Evolutionary conservation across 1,140 invertebrate species (phyloP).

Genomic region (Drosophila azteca): DNA sequence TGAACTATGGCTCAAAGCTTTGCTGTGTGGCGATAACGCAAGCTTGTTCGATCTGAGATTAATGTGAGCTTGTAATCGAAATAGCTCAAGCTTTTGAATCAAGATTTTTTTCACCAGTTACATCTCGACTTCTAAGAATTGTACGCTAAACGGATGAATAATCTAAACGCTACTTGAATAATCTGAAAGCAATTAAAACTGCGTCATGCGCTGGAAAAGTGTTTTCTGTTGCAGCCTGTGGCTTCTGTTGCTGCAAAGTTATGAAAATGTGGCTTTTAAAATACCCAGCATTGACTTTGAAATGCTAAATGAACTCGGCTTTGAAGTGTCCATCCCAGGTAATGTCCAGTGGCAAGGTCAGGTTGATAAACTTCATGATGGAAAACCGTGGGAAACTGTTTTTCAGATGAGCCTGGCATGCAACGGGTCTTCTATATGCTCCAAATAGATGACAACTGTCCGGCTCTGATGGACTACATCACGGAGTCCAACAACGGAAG

Average conservation of each 20-base stretch:
- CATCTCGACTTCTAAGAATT: slow-evolving; percentile 27
- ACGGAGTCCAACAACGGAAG: slow-evolving; percentile 46
- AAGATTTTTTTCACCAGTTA: slow-evolving; percentile 26
- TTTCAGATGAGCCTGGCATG: slow-evolving; percentile 58
- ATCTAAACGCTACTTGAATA: slow-evolving; percentile 22
- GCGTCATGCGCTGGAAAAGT: slow-evolving; percentile 51
- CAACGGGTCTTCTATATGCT: slow-evolving; percentile 64
- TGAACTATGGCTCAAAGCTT: slow-evolving; percentile 3
- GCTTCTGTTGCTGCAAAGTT: not conserved
- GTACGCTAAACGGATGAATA: slow-evolving; percentile 5
- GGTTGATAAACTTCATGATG: not conserved
- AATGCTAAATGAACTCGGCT: slow-evolving; percentile 48
- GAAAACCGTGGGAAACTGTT: not conserved
- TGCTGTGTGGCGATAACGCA: slow-evolving; percentile 33
- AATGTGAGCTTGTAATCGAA: slow-evolving; percentile 24
- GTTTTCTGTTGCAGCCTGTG: not conserved
- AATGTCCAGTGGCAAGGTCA: slow-evolving; percentile 1
- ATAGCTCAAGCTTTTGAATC: slow-evolving; percentile 27
- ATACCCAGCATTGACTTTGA: slow-evolving; percentile 60
- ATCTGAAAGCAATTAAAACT: slow-evolving; percentile 33
- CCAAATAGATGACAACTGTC: slow-evolving; percentile 61
- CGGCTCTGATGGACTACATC: slow-evolving; percentile 66
- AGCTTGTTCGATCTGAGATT: not conserved
- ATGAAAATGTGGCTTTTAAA: slow-evolving; percentile 30
- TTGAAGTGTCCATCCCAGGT: slow-evolving; percentile 74